phyloP scores from a whole-genome alignment of 2,113 vertebrate genomes.

The Carassius gibelio region DNA sequence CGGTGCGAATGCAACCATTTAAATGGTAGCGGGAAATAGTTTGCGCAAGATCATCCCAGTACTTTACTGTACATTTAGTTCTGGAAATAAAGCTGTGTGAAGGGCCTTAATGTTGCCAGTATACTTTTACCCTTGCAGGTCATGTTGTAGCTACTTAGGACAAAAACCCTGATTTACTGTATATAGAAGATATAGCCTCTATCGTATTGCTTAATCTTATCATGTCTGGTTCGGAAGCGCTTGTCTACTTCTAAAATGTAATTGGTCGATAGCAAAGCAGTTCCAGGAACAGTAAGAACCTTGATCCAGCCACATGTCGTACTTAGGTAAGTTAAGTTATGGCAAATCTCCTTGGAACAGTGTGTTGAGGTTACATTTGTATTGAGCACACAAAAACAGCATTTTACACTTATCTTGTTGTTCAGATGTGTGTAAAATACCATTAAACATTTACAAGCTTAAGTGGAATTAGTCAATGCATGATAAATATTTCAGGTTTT shows the following conservation, averaged over 20 bases:
- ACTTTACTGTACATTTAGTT: no score
- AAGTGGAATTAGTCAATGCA: not conserved
- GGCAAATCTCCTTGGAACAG: not conserved
- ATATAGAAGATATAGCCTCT: not conserved
- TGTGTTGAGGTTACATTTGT: not conserved
- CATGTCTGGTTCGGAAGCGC: not conserved
- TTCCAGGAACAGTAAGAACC: not conserved
- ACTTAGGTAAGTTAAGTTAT: not conserved
- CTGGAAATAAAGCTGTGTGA: no score
- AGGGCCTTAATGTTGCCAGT: not conserved
- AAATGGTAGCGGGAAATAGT: no score
- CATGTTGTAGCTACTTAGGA: not conserved
- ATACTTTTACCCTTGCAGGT: not conserved
- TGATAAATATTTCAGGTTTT: slow-evolving; percentile 8
- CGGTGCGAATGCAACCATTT: no score
- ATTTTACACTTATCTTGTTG: not conserved
- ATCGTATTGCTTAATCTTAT: not conserved
- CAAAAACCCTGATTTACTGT: not conserved
- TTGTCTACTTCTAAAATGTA: not conserved
- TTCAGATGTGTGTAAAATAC: slow-evolving; percentile 2
- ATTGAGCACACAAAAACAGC: not conserved
- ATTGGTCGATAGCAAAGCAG: not conserved
- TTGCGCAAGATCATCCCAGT: no score
- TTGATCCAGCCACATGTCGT: not conserved
- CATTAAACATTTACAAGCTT: slow-evolving; percentile 21